Evolutionary conservation across 2,888 invertebrate species (phyloP), one percentile per base, ranked within the genome.

Genomic region (Corythucha ciliata): DNA sequence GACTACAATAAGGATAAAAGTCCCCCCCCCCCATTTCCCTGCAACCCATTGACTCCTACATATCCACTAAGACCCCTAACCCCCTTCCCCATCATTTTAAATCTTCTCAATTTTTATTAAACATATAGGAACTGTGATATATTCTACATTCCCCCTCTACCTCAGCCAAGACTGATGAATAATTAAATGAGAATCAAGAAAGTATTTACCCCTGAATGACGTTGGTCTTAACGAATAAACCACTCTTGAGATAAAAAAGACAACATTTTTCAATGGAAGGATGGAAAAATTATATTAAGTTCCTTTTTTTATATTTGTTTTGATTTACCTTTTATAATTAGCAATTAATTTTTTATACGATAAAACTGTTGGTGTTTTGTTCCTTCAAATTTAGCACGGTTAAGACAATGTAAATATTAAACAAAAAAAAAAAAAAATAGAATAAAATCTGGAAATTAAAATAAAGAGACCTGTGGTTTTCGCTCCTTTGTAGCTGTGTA

Each of bases 101-200:
- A 51, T 51, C 36, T 51, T 45, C 51, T 41, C 51, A 32, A 51
- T 51, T n/a, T n/a, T n/a, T n/a, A n/a, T n/a, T n/a, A n/a, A n/a
- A n/a, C n/a, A n/a, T n/a, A n/a, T n/a, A n/a, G 46, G 51, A 51
- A 36, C 51, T 51, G 51, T 51, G 51, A 51, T 51, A 51, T 39
- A 41, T 26, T 45, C 51, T 45, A 51, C 45, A 41, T 26, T 45
- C 51, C 51, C 39, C 51, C 44, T 37, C 51, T 51, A 51, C 51
- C 51, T 51, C 51, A 51, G 51, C 51, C 44, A 51, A 51, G 51
- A 51, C 51, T 51, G 51, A 51, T 36, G 14, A 27, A n/a, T n/a
- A n/a, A n/a, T n/a, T n/a, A n/a, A n/a, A n/a, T n/a, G n/a, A n/a
- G n/a, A n/a, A n/a, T n/a, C n/a, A n/a, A n/a, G n/a, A n/a, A n/a